Conservation (phyloP, 2,113 vertebrate species). For the Epinephelus fuscoguttatus region DNA sequence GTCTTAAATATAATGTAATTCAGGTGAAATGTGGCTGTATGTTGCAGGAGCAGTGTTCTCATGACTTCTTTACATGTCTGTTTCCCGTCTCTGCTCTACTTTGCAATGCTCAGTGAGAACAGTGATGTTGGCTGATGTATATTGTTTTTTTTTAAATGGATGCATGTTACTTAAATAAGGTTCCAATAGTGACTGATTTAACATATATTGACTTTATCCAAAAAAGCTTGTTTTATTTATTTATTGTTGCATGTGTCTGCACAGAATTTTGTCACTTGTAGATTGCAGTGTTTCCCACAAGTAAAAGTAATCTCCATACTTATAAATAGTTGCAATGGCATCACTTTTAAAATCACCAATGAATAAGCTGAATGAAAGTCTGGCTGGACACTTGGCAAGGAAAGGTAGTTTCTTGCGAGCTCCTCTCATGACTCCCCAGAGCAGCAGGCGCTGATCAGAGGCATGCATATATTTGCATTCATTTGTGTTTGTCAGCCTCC, state of each 20-base stretch:
- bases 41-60: not conserved
- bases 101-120: not conserved
- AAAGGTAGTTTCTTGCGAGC: slow-evolving; percentile 5
- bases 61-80: not conserved
- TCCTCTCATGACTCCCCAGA: slow-evolving; percentile 49
- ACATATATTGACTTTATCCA: not conserved
- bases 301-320: not conserved
- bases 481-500: slow-evolving; percentile 67
- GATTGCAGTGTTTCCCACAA: not conserved
- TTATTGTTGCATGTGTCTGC: not conserved
- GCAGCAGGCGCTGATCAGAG: slow-evolving; percentile 63
- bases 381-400: slow-evolving; percentile 30
- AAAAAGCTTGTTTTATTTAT: not conserved
- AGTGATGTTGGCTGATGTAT: not conserved
- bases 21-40: not conserved
- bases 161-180: not conserved
- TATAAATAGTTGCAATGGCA: not conserved
- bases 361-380: slow-evolving; percentile 1
- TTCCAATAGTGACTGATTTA: not conserved
- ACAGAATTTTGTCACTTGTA: not conserved
- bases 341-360: slow-evolving; percentile 1
- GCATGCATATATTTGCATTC: slow-evolving; percentile 81
- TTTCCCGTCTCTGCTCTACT: not conserved
- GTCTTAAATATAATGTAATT: not conserved
- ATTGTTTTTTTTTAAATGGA: not conserved